These are phyloP conservation scores for Petrolisthes manimaculis DNA, from an alignment of 2,888 invertebrate genomes.

Conservation along the genomic window DNA sequence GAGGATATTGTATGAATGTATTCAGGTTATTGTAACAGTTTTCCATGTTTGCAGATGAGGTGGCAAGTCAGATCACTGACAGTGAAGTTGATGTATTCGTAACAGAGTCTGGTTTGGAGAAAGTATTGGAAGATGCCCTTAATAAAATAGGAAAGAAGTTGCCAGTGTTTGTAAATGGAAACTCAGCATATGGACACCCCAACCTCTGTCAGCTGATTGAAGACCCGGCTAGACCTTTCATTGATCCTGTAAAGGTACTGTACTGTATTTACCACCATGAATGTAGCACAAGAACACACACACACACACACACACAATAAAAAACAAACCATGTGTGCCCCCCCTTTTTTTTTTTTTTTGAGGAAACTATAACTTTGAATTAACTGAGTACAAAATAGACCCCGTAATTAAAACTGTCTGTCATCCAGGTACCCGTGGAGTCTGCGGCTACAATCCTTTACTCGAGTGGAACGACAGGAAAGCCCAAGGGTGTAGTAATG, in stretches of 20 bases:
- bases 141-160: neutral
- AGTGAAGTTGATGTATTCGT: slow-evolving; percentile 12
- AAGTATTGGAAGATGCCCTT: neutral
- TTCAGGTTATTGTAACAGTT: neutral
- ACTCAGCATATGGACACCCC: slow-evolving; percentile 20
- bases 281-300: no score
- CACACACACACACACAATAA: no score
- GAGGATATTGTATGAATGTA: neutral
- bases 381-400: no score
- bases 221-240: slow-evolving; percentile 6
- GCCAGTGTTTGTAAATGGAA: slow-evolving; percentile 25
- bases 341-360: no score
- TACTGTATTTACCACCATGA: no score
- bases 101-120: slow-evolving; percentile 17
- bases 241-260: slow-evolving; percentile 22
- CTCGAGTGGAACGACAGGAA: slow-evolving; percentile 61
- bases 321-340: no score
- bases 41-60: slow-evolving; percentile 14
- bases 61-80: slow-evolving; percentile 24
- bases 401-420: no score
- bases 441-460: slow-evolving; percentile 41
- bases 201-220: slow-evolving; percentile 6
- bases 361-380: no score
- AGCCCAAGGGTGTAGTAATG: slow-evolving; percentile 49
- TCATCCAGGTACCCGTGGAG: slow-evolving; percentile 1